Evolutionary conservation across 2,797 vertebrate species (phyloP).

Genomic region (Megalops cyprinoides): DNA sequence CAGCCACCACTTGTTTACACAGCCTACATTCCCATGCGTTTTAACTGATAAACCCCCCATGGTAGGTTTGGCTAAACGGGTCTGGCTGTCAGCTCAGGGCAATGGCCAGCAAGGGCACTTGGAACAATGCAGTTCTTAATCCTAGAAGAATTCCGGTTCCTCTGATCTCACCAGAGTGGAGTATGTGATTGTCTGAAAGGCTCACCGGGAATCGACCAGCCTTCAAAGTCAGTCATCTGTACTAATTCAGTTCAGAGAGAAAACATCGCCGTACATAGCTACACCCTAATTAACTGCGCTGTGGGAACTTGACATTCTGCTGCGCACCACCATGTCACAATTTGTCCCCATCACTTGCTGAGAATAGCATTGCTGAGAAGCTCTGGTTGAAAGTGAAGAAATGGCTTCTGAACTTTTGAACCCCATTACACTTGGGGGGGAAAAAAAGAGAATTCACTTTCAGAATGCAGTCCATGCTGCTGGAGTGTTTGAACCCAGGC

Average conservation of each 20-base stretch:
- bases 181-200: constrained; percentile 68
- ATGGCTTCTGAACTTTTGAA: background rate
- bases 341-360: background rate
- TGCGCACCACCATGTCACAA: background rate
- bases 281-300: constrained; percentile 1
- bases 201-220: constrained; percentile 60
- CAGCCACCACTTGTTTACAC: background rate
- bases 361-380: background rate
- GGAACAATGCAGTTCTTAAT: constrained; percentile 75
- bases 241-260: constrained; percentile 56
- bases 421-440: background rate
- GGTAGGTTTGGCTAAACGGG: constrained; percentile 52
- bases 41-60: too few species aligned
- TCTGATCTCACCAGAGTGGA: constrained; percentile 66
- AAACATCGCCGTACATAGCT: background rate
- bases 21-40: constrained; percentile 62
- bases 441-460: background rate
- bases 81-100: constrained; percentile 60
- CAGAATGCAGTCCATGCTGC: background rate
- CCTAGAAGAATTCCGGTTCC: constrained; percentile 71
- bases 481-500: background rate
- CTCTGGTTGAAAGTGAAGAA: background rate
- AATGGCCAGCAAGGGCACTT: constrained; percentile 56
- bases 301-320: background rate
- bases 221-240: constrained; percentile 56